Evolutionary conservation across 2,888 invertebrate species (phyloP), one percentile per base, ranked within the genome.

Genomic region (Pristionchus exspectatus): DNA sequence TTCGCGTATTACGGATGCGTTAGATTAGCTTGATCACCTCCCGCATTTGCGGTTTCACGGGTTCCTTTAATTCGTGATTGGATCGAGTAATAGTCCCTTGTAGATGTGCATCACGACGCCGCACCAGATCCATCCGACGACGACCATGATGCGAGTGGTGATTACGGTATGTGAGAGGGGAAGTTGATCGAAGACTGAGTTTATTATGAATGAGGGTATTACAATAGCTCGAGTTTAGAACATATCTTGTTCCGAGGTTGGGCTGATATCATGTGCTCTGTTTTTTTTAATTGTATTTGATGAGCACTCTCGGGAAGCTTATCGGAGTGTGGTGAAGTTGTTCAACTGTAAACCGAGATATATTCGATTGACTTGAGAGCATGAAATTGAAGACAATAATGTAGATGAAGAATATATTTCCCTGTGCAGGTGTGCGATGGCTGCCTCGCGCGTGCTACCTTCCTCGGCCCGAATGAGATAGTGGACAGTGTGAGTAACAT

Each of bases 401-500:
- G 3, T 38, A 38, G 38, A 38, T 38, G 3, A 38, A 38, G 38
- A 38, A 38, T 38, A 38, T 5, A 38, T 38, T 38, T 38, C 38
- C 38, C 38, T 38, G 38, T 38, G 38, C 54, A 54, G 84, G 84
- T 84, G 27, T 54, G 56, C 30, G 84, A 84, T 33, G 84, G 84
- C 27, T 84, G 84, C 33, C 84, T 84, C 56, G 84, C 59, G 27
- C 84, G 84, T 9, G 84, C 84, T 18, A 56, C 27, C 84, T 84
- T 84, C 84, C 56, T 84, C 54, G 84, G 84, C 21, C 84, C 84
- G 18, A 84, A 54, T 27, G 84, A 84, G 44, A 16, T 84, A 27
- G 84, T 84, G 14, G 84, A 84, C 30, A 84, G 56, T 56, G 84
- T 84, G 59, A 84, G 84, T 84, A 2, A 0, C 44, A n/a, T n/a